Evolutionary conservation across 2,888 invertebrate species (phyloP).

Genomic region (Cephus pygmeus): DNA sequence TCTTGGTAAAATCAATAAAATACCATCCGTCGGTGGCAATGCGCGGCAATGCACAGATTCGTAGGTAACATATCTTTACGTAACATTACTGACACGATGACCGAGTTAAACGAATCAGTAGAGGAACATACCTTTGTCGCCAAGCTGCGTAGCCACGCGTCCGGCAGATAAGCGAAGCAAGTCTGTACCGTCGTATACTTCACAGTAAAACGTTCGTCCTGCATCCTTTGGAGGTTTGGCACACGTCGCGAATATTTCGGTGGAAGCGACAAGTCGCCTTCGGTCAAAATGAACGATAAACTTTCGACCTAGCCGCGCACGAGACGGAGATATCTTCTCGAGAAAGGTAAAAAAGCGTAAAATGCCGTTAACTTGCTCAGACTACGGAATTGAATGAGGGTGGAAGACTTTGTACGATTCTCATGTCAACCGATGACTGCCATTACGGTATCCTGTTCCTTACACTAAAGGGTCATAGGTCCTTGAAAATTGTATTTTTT

Average conservation of each 20-base stretch:
- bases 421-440: not conserved
- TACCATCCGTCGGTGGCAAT: not conserved
- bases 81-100: constrained; percentile 33
- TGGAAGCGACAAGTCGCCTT: not conserved
- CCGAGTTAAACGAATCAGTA: constrained; percentile 8
- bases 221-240: constrained; percentile 55
- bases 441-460: not conserved
- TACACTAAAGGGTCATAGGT: not conserved
- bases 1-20: not conserved
- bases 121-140: constrained; percentile 44
- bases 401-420: not conserved
- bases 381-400: not conserved
- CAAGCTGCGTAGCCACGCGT: constrained; percentile 48
- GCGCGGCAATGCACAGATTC: not conserved
- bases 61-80: not conserved
- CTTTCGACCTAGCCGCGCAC: not conserved
- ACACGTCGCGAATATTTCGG: not conserved
- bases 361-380: not conserved
- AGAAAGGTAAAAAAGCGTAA: not conserved
- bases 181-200: constrained; percentile 66
- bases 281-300: constrained; percentile 4
- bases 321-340: not conserved
- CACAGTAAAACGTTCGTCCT: constrained; percentile 65
- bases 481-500: not conserved
- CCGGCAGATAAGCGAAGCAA: constrained; percentile 67